phyloP scores from a whole-genome alignment of 2,888 invertebrate species.

The Athalia cordata region DNA sequence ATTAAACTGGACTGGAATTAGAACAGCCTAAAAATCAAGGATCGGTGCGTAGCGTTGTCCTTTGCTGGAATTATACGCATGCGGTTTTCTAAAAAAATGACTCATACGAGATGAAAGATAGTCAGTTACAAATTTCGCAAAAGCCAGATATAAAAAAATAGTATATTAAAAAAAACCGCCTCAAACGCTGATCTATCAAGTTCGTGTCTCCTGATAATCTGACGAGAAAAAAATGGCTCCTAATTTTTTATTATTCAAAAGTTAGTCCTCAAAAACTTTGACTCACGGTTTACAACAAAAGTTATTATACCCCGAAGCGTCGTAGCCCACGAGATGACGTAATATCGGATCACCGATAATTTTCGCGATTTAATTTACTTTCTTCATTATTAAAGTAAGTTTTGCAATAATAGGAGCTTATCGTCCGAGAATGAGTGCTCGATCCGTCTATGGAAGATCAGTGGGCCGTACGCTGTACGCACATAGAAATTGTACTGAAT shows the following conservation, averaged over 20 bases:
- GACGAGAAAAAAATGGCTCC: too few relatives aligned
- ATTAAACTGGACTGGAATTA: constrained; percentile 30
- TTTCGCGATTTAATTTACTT: constrained; percentile 12
- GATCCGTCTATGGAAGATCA: neutral
- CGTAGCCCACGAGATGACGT: too few relatives aligned
- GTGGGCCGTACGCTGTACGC: constrained; percentile 10
- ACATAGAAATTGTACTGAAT: neutral
- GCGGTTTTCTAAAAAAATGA: neutral
- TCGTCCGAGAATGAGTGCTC: neutral
- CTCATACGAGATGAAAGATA: neutral
- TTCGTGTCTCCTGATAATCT: too few relatives aligned
- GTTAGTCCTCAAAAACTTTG: too few relatives aligned
- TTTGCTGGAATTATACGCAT: neutral
- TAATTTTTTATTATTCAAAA: too few relatives aligned
- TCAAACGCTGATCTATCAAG: too few relatives aligned
- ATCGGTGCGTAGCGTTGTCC: neutral
- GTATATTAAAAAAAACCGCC: too few relatives aligned
- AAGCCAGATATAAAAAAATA: too few relatives aligned
- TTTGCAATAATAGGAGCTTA: constrained; percentile 9
- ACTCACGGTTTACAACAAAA: too few relatives aligned
- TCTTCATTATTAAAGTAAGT: constrained; percentile 14
- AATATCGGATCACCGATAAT: neutral
- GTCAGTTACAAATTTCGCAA: too few relatives aligned
- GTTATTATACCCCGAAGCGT: neutral
- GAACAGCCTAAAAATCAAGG: constrained; percentile 8